Conservation (phyloP, 2,888 invertebrate genomes). For the Pseudococcus jackbeardsleyi region DNA sequence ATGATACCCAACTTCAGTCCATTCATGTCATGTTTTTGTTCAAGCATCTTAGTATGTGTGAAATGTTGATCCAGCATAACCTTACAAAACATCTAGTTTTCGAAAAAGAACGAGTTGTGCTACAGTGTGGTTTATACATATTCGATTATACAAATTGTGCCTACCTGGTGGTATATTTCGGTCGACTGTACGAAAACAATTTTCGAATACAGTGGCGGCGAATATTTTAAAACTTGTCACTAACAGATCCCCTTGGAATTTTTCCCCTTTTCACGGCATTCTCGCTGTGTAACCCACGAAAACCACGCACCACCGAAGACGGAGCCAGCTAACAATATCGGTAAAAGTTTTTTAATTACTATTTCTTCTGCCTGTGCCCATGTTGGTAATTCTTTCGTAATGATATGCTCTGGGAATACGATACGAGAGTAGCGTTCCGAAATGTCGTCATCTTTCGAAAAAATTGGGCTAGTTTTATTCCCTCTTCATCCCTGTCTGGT, state of each 20-base stretch:
- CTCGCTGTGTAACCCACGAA: not conserved
- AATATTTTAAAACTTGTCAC: conserved; percentile 6
- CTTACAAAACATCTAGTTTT: not conserved
- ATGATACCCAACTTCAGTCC: too few species aligned
- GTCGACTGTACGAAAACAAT: not conserved
- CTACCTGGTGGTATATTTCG: not conserved
- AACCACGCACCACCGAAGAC: not conserved
- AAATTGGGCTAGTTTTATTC: not conserved
- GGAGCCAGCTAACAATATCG: not conserved
- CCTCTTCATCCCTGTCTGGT: not conserved
- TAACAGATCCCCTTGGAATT: not conserved
- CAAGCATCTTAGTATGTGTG: too few species aligned
- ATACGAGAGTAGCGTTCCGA: not conserved
- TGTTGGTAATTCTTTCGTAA: too few species aligned
- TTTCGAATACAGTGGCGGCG: not conserved
- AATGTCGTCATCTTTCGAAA: not conserved
- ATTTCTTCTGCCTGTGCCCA: too few species aligned
- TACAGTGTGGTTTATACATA: not conserved
- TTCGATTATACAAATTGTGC: not conserved
- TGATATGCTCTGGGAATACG: not conserved
- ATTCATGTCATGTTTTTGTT: too few species aligned
- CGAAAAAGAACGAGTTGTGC: not conserved
- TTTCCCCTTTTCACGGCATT: not conserved
- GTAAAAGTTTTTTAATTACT: too few species aligned
- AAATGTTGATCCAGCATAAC: too few species aligned